These are phyloP conservation scores for Limnephilus auricula DNA, from an alignment of 2,888 invertebrate species.

Conservation along the genomic window DNA sequence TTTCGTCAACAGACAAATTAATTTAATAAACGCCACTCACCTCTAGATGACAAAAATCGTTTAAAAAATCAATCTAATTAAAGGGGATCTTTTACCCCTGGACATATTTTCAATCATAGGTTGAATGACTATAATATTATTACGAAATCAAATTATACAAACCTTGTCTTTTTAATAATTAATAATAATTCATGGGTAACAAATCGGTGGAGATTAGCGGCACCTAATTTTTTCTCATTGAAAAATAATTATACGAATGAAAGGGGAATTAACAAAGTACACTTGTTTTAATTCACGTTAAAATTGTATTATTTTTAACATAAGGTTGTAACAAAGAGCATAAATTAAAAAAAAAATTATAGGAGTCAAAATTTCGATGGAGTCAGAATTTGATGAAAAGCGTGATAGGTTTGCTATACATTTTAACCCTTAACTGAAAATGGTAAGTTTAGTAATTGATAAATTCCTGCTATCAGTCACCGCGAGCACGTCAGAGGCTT, in stretches of 20 bases:
- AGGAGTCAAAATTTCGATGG: background rate
- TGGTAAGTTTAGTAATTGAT: background rate
- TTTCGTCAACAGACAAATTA: background rate
- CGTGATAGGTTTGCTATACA: background rate
- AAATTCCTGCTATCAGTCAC: background rate
- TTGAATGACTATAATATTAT: background rate
- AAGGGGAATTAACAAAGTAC: background rate
- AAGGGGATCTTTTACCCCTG: background rate
- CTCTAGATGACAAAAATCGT: background rate
- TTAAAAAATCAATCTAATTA: background rate
- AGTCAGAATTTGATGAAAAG: background rate
- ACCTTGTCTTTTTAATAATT: background rate
- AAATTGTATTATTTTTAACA: no score
- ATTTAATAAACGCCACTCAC: background rate
- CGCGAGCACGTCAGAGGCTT: conserved; percentile 13
- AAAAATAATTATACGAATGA: background rate
- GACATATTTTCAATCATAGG: background rate
- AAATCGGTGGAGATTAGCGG: background rate
- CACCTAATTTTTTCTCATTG: background rate
- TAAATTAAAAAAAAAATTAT: background rate
- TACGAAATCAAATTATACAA: background rate
- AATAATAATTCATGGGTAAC: background rate
- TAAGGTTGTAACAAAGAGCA: background rate
- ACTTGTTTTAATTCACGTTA: background rate
- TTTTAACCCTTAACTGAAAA: background rate